A percentile compares a stretch with the other conserved stretches of the same genome.
Conservation (phyloP, 2,888 invertebrate species). For the Hybos culiciformis region DNA sequence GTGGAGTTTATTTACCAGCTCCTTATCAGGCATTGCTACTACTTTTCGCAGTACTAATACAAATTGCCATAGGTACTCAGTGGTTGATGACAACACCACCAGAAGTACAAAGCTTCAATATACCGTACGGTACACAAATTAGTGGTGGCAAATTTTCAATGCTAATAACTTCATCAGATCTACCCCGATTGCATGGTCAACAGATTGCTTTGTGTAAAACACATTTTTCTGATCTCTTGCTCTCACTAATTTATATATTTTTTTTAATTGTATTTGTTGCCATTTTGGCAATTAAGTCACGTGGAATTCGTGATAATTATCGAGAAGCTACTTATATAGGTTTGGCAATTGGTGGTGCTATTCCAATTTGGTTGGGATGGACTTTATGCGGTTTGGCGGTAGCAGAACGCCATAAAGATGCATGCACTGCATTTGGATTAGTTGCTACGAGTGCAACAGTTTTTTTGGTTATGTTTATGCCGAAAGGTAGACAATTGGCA, state of each 20-base stretch:
- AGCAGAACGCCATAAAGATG: conserved; percentile 66
- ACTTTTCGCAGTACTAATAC: conserved; percentile 81
- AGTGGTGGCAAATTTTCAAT: conserved; percentile 15
- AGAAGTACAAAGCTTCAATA: conserved; percentile 38
- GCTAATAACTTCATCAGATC: conserved; percentile 17
- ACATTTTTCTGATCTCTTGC: conserved; percentile 54
- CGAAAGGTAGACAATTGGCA: conserved; percentile 81
- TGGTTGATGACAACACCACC: conserved; percentile 76
- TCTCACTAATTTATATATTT: conserved; percentile 71
- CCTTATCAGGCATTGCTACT: conserved; percentile 82
- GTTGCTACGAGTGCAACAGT: conserved; percentile 72
- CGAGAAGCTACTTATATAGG: conserved; percentile 88
- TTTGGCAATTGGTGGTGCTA: conserved; percentile 69
- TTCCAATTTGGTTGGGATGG: conserved; percentile 79
- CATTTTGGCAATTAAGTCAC: conserved; percentile 68
- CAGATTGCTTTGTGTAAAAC: conserved; percentile 46
- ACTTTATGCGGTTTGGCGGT: conserved; percentile 68
- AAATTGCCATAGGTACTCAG: conserved; percentile 71
- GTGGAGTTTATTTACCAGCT: conserved; percentile 82
- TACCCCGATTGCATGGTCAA: conserved; percentile 26
- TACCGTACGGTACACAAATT: conserved; percentile 21
- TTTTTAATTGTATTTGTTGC: conserved; percentile 74
- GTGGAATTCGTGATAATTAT: conserved; percentile 84
- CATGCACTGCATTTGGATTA: conserved; percentile 80
- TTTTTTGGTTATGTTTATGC: conserved; percentile 87